Base-by-base conservation (phyloP, 2,113 vertebrate genomes). In the Cololabis saira region DNA sequence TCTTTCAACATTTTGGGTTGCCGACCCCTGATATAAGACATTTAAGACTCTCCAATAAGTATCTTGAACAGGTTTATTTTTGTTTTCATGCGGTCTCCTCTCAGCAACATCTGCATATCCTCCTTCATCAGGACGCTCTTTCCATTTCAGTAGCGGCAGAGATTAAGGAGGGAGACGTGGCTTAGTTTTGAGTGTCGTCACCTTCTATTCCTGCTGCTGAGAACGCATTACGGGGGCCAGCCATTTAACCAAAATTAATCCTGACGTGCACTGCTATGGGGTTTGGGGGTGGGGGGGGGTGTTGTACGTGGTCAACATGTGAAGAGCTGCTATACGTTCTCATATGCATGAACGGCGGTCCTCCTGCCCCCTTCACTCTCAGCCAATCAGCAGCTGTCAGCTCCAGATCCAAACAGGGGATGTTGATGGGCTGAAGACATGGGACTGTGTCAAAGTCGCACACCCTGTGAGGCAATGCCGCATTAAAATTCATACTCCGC, bases 401-500 rank as follows among this genome's bases (percentile, higher is more conserved):
- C 65, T 64, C 41, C 12, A 41, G 13, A 71, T 37, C 82, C 84
- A 86, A 83, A 80, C 74, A 18, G 74, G 59, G 53, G 48, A 62
- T 63, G 66, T 70, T 50, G 47, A 73, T 61, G 57, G 41, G 30
- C 67, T 71, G 60, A 44, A 70, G 37, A 78, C 71, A 76, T 71
- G 78, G 58, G 71, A 74, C 67, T 42, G 67, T 86, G 74, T 87
- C 87, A 91, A 86, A 86, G 77, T 81, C 68, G 21, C 53, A 76
- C 55, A 78, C 55, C 69, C 69, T 61, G 72, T 48, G 71, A 87
- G 66, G 79, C 81, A 67, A 70, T 48, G 58, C 67, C 55, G 74
- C 83, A 84, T 89, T 82, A 72, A 80, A 86, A 90, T 84, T 82
- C 71, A 77, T 79, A 65, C 64, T 1, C 45, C 13, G 75, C 69